Evolutionary conservation across 2,888 invertebrate species (phyloP).

Genomic region (Cerastis rubricosa): DNA sequence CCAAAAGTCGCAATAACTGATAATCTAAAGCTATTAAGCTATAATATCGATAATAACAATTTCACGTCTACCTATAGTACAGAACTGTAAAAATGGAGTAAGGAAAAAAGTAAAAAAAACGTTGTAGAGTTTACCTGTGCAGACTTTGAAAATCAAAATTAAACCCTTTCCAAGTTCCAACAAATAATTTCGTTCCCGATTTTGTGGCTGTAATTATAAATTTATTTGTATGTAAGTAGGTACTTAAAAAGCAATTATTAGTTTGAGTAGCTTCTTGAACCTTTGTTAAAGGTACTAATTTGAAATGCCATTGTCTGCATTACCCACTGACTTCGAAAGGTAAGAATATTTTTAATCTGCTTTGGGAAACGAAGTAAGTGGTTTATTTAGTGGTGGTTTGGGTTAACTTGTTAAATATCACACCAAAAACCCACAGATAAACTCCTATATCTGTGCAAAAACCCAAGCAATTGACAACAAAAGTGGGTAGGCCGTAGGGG

Average conservation of each 20-base stretch:
- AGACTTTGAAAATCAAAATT: neutral
- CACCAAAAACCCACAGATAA: constrained; percentile 33
- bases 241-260: neutral
- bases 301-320: neutral
- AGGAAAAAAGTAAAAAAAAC: neutral
- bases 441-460: constrained; percentile 2
- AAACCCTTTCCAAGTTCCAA: too few species aligned
- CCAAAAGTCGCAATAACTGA: neutral
- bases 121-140: neutral
- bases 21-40: neutral
- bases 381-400: too few species aligned
- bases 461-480: constrained; percentile 26
- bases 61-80: neutral
- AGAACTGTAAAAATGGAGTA: neutral
- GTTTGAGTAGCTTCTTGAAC: neutral
- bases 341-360: neutral
- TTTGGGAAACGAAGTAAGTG: neutral
- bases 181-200: too few species aligned
- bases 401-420: constrained; percentile 17
- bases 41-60: neutral
- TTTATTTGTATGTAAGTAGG: neutral
- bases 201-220: neutral
- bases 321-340: neutral
- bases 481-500: constrained; percentile 27
- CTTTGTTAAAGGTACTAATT: constrained; percentile 1